phyloP scores from a whole-genome alignment of 1,140 invertebrate species.

The Cardiocondyla obscurior region DNA sequence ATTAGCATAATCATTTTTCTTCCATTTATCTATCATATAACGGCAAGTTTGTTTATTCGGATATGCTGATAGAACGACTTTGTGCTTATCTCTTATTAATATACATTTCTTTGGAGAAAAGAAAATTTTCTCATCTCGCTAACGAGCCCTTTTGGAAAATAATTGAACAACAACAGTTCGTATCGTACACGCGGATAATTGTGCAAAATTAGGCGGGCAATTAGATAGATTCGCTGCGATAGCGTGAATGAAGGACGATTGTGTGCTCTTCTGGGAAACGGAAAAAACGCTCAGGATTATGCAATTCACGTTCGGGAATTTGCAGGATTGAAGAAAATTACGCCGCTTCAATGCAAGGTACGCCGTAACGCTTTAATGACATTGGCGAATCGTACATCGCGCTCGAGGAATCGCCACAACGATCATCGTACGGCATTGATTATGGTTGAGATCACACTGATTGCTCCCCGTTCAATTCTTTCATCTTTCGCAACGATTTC shows the following conservation, averaged over 20 bases:
- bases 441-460: slow-evolving; percentile 32
- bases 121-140: not conserved
- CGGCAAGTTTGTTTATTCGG: not conserved
- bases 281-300: slow-evolving; percentile 20
- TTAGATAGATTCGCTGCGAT: not conserved
- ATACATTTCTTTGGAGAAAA: not conserved
- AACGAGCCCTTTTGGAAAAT: not conserved
- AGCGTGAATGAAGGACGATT: slow-evolving; percentile 1
- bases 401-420: slow-evolving; percentile 5
- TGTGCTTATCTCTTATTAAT: no score
- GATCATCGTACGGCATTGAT: not conserved
- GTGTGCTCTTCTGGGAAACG: slow-evolving; percentile 46
- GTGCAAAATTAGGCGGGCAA: slow-evolving; percentile 23
- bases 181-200: not conserved
- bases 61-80: no score
- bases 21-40: not conserved
- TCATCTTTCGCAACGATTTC: slow-evolving; percentile 8
- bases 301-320: slow-evolving; percentile 24
- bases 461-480: slow-evolving; percentile 7
- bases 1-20: not conserved
- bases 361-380: slow-evolving; percentile 22
- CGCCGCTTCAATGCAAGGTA: not conserved
- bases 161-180: not conserved
- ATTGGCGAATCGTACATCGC: not conserved
- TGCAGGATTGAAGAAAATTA: slow-evolving; percentile 41